These are phyloP conservation scores for Dicyrtomina minuta DNA, from an alignment of 2,888 invertebrate species.

Conservation along the genomic window DNA sequence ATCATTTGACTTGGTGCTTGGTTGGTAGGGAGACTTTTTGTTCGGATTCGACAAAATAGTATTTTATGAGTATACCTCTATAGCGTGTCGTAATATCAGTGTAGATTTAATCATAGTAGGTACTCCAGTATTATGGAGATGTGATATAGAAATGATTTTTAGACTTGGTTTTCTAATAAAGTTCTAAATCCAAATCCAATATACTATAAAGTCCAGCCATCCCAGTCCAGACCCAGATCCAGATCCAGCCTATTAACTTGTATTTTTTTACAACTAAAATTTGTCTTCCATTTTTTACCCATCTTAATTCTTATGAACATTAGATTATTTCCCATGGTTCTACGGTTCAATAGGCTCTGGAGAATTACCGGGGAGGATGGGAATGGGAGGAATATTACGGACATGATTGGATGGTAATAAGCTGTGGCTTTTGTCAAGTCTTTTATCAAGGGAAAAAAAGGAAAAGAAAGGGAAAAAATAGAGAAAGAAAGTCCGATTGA, in stretches of 20 bases:
- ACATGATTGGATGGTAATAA: background rate
- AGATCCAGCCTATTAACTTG: background rate
- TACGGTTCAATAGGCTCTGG: too few species aligned
- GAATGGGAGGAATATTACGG: too few species aligned
- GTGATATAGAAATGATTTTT: too few species aligned
- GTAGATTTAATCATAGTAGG: too few species aligned
- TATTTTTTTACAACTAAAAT: background rate
- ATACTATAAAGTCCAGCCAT: background rate
- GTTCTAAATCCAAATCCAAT: background rate
- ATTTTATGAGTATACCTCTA: too few species aligned
- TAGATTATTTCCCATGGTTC: background rate
- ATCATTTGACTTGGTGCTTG: too few species aligned
- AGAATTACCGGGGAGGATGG: background rate
- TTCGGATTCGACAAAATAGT: too few species aligned
- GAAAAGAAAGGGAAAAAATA: background rate
- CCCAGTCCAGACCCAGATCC: background rate
- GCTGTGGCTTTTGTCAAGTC: too few species aligned
- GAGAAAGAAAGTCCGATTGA: conserved; percentile 7
- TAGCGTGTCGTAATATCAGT: too few species aligned
- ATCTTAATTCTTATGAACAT: background rate
- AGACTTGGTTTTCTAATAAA: too few species aligned
- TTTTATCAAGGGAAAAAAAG: background rate
- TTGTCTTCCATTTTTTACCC: background rate
- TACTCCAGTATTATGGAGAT: too few species aligned
- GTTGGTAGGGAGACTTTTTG: too few species aligned